A percentile compares a stretch with the other conserved stretches of the same genome.
Conservation (phyloP, 2,888 invertebrate genomes). For the Phlogophora meticulosa region DNA sequence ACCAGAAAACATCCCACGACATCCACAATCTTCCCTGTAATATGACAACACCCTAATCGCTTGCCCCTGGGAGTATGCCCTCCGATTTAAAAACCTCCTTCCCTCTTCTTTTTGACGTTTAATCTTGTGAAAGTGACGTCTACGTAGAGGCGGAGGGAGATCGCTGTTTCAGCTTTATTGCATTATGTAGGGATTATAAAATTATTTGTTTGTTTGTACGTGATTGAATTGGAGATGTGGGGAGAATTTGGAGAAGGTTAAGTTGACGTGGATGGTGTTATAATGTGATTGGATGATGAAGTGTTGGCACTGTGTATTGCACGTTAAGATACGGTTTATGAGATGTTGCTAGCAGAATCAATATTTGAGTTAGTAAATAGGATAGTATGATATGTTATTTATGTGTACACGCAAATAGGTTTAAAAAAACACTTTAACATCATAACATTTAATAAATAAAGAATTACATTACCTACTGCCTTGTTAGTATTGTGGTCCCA, state of each 20-base stretch:
- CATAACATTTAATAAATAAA: no score
- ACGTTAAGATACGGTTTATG: no score
- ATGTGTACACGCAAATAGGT: no score
- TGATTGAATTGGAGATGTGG: constrained; percentile 36
- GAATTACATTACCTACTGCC: no score
- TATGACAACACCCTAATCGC: constrained; percentile 57
- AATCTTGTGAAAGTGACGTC: constrained; percentile 84
- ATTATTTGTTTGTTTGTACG: constrained; percentile 60
- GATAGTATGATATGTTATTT: no score
- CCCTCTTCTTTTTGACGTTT: constrained; percentile 78
- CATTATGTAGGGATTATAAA: constrained; percentile 61
- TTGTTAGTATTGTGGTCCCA: no score
- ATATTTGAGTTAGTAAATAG: no score
- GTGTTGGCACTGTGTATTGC: not conserved
- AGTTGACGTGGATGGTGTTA: not conserved
- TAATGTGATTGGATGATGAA: not conserved
- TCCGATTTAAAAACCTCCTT: constrained; percentile 80
- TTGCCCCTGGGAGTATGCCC: constrained; percentile 68
- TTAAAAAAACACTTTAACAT: no score
- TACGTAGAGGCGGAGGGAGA: constrained; percentile 62
- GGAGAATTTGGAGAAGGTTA: constrained; percentile 3
- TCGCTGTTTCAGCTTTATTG: constrained; percentile 74
- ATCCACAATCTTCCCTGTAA: constrained; percentile 55
- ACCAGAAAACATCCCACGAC: constrained; percentile 32
- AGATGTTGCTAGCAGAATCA: no score